Evolutionary conservation across 2,888 invertebrate genomes (phyloP), one percentile per base, ranked within the genome.

Genomic region (Electrophaes corylata): DNA sequence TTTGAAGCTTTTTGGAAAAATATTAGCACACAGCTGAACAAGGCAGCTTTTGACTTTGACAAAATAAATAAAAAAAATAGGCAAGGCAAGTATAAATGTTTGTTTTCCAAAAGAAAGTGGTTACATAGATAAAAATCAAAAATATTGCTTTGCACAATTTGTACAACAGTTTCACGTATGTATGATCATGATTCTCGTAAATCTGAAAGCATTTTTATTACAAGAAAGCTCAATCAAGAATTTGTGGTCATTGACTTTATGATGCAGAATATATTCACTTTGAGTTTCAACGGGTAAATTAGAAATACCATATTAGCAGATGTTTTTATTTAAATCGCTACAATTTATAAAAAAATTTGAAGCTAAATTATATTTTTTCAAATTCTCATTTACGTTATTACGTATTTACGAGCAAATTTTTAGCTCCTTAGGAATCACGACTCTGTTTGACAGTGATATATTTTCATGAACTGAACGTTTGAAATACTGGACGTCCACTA

Each of bases 401-500:
- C 4, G 37, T n/a, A 20, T 29, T 44, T 29, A 45, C 35, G 37
- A 11, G n/a, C n/a, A 45, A 39, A 35, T 44, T 26, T 4, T 11
- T 11, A 19, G 18, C 4, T 37, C 16, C 16, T 8, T 2, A 41
- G 41, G 44, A 40, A 40, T 43, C 33, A 31, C 18, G 4, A 14
- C 46, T 35, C 33, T 49, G 11, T 41, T 43, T 23, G 52, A 53
- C 41, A 62, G 35, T 60, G 49, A 60, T 51, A 57, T 61, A 60
- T 54, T 54, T 58, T 51, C 48, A 53, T 56, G 48, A 43, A 49
- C 16, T 35, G 33, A 54, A 55, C 46, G 46, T 56, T 40, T 45
- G 52, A 62, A 56, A 62, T 57, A 56, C 59, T 59, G 70, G 79
- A 76, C 78, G 74, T 71, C 58, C 65, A 66, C 71, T 74, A 82